Evolutionary conservation across 2,888 invertebrate species (phyloP).

Genomic region (Eilema griseolum): DNA sequence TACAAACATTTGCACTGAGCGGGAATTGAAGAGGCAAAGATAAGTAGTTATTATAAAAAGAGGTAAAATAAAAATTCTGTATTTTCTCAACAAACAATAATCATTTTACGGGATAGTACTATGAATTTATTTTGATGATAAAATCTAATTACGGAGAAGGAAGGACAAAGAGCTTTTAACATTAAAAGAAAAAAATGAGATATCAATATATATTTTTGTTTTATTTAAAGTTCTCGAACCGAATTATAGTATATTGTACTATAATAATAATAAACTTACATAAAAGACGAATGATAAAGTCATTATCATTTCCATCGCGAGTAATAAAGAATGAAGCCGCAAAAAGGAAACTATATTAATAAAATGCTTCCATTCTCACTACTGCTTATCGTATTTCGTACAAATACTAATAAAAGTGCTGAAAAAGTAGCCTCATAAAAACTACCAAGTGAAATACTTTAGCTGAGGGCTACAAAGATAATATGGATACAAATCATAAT

Average conservation of each 20-base stretch:
- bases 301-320: neutral
- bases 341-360: conserved; percentile 31
- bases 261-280: neutral
- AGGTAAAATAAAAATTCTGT: too few relatives aligned
- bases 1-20: too few relatives aligned
- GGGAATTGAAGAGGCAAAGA: too few relatives aligned
- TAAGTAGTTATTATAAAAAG: too few relatives aligned
- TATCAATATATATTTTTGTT: neutral
- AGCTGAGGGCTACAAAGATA: conserved; percentile 49
- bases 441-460: conserved; percentile 44
- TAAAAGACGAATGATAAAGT: neutral
- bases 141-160: too few relatives aligned
- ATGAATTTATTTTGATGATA: too few relatives aligned
- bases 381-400: conserved; percentile 40
- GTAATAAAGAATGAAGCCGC: conserved; percentile 7
- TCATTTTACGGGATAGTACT: too few relatives aligned
- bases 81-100: too few relatives aligned
- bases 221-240: neutral
- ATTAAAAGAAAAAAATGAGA: too few relatives aligned
- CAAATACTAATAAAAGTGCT: conserved; percentile 41
- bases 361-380: conserved; percentile 33
- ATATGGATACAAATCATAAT: neutral
- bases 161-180: too few relatives aligned
- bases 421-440: conserved; percentile 42
- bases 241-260: neutral